Evolutionary conservation across 2,113 vertebrate genomes (phyloP).

Genomic region (Phoenicopterus ruber): DNA sequence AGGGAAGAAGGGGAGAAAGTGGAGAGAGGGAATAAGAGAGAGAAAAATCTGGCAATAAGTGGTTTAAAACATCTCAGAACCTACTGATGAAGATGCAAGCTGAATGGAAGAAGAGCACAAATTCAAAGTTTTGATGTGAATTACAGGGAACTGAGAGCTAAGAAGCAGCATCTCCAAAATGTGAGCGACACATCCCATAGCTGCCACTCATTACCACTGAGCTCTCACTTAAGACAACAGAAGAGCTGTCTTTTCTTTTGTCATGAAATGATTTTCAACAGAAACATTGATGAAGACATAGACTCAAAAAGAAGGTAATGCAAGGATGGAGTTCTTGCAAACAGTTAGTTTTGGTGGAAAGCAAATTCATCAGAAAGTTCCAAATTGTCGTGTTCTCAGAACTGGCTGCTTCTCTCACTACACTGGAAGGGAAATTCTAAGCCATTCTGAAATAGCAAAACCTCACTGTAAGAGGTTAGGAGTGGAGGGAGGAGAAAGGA

Average conservation of each 20-base stretch:
- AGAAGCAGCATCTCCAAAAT: not conserved
- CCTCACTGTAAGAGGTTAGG: not conserved
- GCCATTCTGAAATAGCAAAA: not conserved
- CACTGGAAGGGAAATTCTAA: not conserved
- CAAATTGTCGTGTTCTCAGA: not conserved
- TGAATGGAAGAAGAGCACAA: not conserved
- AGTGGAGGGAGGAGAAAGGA: not conserved
- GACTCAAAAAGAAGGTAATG: not conserved
- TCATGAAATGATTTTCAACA: not conserved
- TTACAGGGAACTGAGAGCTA: not conserved
- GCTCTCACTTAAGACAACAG: not conserved
- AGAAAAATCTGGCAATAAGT: not conserved
- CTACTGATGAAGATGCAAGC: not conserved
- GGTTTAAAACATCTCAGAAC: not conserved
- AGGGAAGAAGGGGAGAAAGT: not conserved
- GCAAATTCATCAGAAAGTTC: not conserved
- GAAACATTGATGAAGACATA: not conserved
- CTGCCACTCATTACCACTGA: not conserved
- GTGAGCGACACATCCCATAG: not conserved
- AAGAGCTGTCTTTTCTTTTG: not conserved
- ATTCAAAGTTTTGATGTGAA: not conserved
- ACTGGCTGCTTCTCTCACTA: not conserved
- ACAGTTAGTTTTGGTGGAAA: not conserved
- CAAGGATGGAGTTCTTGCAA: not conserved
- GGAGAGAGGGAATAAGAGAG: not conserved